A percentile compares a stretch with the other conserved stretches of the same genome.
These are phyloP conservation scores for Elgaria multicarinata DNA, from an alignment of 2,113 vertebrate species.

Conservation along the genomic window DNA sequence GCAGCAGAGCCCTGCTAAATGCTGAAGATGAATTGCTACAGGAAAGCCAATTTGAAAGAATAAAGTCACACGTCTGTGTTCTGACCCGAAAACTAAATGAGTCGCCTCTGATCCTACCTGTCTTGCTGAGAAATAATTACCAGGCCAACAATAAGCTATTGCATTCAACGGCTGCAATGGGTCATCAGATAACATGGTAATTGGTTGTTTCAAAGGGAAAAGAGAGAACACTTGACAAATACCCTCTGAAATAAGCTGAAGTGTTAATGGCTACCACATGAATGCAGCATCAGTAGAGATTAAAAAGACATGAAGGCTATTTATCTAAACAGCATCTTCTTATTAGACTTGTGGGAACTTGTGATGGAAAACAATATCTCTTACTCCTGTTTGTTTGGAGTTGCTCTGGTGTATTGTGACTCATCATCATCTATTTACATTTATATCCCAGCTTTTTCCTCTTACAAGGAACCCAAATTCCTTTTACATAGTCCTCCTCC, in stretches of 20 bases:
- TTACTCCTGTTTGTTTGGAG: not conserved
- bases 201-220: not conserved
- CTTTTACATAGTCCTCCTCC: no score
- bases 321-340: not conserved
- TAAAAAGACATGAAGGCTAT: not conserved
- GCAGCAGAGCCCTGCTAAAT: constrained; percentile 57
- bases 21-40: constrained; percentile 64
- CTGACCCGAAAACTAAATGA: constrained; percentile 49
- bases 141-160: not conserved
- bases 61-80: constrained; percentile 29
- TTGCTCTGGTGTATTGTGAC: no score
- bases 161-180: not conserved
- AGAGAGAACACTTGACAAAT: not conserved
- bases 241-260: not conserved
- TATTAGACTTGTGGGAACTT: not conserved
- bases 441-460: no score
- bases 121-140: constrained; percentile 36
- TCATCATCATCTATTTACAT: no score
- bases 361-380: not conserved
- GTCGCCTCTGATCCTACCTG: constrained; percentile 33
- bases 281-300: not conserved
- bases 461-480: no score
- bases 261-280: not conserved
- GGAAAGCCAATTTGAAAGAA: constrained; percentile 60
- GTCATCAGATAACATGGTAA: not conserved